These are phyloP conservation scores for Eunapius fragilis DNA, from an alignment of 37 sponge, comb jelly and placozoan genomes.

Conservation along the genomic window DNA sequence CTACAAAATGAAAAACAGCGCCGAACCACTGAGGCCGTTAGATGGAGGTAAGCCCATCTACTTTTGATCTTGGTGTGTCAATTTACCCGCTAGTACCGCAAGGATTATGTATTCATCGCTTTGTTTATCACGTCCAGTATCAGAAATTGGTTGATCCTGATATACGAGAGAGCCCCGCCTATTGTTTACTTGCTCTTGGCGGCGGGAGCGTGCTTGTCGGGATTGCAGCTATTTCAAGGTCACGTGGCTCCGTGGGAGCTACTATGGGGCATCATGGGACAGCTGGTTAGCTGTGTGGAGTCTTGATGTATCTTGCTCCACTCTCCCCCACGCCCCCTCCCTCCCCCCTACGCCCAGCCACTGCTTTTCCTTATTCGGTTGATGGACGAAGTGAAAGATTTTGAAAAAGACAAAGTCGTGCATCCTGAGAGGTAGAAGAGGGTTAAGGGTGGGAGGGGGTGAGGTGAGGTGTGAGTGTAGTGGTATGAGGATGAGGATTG, in stretches of 20 bases:
- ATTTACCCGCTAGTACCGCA: not conserved
- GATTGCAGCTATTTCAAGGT: constrained; percentile 39
- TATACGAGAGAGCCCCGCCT: constrained; percentile 83
- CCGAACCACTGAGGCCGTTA: not conserved
- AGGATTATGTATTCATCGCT: too few species aligned
- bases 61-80: not conserved
- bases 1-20: not conserved
- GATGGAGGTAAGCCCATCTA: not conserved
- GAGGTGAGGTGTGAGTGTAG: too few species aligned
- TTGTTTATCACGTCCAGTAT: constrained; percentile 25
- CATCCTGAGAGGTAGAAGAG: constrained; percentile 76
- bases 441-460: not conserved
- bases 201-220: constrained; percentile 64
- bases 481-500: too few species aligned
- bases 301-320: too few species aligned
- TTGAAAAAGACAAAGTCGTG: constrained; percentile 70
- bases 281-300: constrained; percentile 31
- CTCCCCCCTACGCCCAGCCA: constrained; percentile 5
- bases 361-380: constrained; percentile 68
- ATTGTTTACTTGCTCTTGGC: constrained; percentile 66
- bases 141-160: constrained; percentile 65
- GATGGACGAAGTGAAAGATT: constrained; percentile 93
- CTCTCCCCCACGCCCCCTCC: too few species aligned
- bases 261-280: constrained; percentile 49
- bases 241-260: constrained; percentile 55